Base-by-base conservation (phyloP, 2,113 vertebrate species). In the Labrus mixtus region DNA sequence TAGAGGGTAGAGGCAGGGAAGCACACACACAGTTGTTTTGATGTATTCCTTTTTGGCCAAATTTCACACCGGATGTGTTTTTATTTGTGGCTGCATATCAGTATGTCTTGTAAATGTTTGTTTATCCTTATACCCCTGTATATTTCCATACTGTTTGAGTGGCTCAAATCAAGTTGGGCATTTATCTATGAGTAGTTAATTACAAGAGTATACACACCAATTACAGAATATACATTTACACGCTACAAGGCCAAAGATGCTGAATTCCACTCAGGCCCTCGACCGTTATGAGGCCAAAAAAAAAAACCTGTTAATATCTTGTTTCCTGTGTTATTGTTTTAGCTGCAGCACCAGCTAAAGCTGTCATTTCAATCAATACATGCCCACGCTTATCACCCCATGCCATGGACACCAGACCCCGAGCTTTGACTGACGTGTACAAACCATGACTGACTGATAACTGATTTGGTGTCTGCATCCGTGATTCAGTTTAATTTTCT, bases 381-480 rank as follows among this genome's bases (percentile, higher is more conserved):
- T 37, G 12, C 29, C 13, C 29, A 19, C 10, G 1, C 15, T 55
- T 45, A 23, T 15, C 16, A 19, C 65, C 22, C 16, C 11, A 20
- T 33, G 8, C 36, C 51, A 11, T 11, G 6, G 29, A 48, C 39
- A 63, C 0, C 0, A n/a, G 2, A 51, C 25, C 9, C 12, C 1
- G 36, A 39, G 33, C 23, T 58, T 50, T 41, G n/a, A 61, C 56
- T 56, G 43, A n/a, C 0, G 1, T 41, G 46, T 54, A 23, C 23
- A 17, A 68, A 19, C 37, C 29, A 20, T 55, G 23, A 12, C 23
- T 64, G n/a, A 48, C 20, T 17, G 37, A 41, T 53, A 10, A 33
- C 15, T 64, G 54, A 58, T 60, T 48, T 63, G 25, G 56, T 63
- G 71, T 50, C 22, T 29, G 1, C 45, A 29, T 64, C 19, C 17